Evolutionary conservation across 1,140 invertebrate genomes (phyloP).

Genomic region (Orchesella cincta): DNA sequence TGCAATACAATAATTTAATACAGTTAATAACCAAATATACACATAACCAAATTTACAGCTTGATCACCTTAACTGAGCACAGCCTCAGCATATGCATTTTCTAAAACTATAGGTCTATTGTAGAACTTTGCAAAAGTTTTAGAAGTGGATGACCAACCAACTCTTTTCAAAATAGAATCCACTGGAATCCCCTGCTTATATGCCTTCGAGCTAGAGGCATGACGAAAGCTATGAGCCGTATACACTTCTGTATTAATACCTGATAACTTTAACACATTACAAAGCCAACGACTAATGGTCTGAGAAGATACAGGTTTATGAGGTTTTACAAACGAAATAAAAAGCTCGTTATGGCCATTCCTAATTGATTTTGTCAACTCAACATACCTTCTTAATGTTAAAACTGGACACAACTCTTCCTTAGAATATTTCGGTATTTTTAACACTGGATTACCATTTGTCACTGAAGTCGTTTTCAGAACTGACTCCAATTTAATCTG

Average conservation of each 20-base stretch:
- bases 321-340: slow-evolving; percentile 10
- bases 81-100: neutral
- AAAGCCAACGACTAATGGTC: slow-evolving; percentile 3
- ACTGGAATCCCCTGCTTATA: neutral
- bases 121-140: slow-evolving; percentile 4
- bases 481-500: neutral
- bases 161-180: neutral
- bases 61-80: neutral
- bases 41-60: neutral
- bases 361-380: neutral
- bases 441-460: neutral
- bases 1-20: neutral
- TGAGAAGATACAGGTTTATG: neutral
- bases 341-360: neutral
- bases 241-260: neutral
- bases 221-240: slow-evolving; percentile 15
- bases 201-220: neutral
- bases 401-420: neutral
- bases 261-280: neutral
- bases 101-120: neutral
- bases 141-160: neutral
- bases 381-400: neutral
- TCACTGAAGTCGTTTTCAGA: slow-evolving; percentile 5
- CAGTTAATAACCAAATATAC: neutral
- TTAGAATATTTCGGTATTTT: neutral